These are phyloP conservation scores for Sphaerodactylus townsendi DNA, from an alignment of 2,113 vertebrate genomes.

Conservation along the genomic window DNA sequence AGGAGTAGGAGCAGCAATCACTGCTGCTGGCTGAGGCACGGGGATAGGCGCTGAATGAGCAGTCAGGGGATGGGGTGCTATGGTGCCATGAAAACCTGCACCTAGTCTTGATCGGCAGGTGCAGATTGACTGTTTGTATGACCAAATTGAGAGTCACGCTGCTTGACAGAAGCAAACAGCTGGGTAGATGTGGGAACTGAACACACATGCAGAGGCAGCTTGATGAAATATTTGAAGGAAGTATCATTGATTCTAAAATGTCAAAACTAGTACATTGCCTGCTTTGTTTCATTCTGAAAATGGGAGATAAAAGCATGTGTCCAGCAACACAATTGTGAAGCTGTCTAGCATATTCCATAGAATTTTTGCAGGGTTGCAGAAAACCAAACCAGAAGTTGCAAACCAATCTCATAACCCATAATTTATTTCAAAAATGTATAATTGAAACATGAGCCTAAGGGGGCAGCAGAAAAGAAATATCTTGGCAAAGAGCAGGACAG, in stretches of 20 bases:
- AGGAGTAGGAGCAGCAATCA: too few relatives aligned
- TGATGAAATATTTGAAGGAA: not conserved
- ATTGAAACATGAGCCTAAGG: not conserved
- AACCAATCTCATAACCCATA: not conserved
- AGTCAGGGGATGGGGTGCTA: too few relatives aligned
- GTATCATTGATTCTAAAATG: not conserved
- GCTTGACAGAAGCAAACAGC: not conserved
- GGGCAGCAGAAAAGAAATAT: not conserved
- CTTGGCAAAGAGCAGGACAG: not conserved
- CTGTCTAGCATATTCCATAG: not conserved
- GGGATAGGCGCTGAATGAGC: too few relatives aligned
- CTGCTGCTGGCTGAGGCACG: too few relatives aligned
- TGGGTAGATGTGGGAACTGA: not conserved
- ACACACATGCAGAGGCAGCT: too few relatives aligned
- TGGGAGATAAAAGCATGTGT: not conserved
- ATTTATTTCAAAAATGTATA: slow-evolving; percentile 24
- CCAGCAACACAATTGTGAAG: not conserved
- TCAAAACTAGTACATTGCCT: not conserved
- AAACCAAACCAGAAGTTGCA: not conserved
- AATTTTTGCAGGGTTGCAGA: not conserved
- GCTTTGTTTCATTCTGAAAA: not conserved
- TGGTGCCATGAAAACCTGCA: not conserved
- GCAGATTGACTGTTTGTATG: not conserved
- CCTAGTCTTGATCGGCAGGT: not conserved
- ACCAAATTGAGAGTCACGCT: not conserved